These are phyloP conservation scores for Stenodema calcarata DNA, from an alignment of 2,888 invertebrate genomes.

Conservation along the genomic window DNA sequence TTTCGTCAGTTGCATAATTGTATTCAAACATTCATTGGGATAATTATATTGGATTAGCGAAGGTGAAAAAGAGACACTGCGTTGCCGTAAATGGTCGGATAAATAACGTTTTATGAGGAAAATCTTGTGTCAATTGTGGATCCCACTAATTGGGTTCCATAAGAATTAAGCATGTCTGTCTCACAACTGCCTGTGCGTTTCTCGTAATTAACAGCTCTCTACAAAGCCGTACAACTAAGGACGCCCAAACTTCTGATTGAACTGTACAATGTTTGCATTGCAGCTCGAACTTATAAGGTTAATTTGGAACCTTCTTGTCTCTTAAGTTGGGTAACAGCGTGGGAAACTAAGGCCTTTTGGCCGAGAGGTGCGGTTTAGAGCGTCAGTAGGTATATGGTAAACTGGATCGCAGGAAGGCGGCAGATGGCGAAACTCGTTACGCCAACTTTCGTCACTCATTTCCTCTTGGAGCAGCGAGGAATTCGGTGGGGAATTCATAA, in stretches of 20 bases:
- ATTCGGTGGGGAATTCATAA: background rate
- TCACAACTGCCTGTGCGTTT: background rate
- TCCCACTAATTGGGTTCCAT: background rate
- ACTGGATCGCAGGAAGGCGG: background rate
- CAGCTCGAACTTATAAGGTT: background rate
- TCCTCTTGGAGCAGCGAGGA: background rate
- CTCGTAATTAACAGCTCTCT: background rate
- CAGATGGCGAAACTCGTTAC: conserved; percentile 2
- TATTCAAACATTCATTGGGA: no score
- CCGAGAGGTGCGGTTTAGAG: background rate
- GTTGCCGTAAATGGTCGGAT: no score
- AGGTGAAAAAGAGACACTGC: no score
- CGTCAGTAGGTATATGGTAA: background rate
- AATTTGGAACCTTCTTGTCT: background rate
- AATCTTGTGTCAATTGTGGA: no score
- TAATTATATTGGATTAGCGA: no score
- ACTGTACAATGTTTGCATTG: background rate
- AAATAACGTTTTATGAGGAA: no score
- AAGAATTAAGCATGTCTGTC: background rate
- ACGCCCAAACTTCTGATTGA: background rate
- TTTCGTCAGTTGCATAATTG: no score
- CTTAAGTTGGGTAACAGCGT: background rate
- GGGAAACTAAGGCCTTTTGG: background rate
- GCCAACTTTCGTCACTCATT: background rate
- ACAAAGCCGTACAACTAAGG: background rate